Evolutionary conservation across 2,113 vertebrate genomes (phyloP).

Genomic region (Ornithorhynchus anatinus): DNA sequence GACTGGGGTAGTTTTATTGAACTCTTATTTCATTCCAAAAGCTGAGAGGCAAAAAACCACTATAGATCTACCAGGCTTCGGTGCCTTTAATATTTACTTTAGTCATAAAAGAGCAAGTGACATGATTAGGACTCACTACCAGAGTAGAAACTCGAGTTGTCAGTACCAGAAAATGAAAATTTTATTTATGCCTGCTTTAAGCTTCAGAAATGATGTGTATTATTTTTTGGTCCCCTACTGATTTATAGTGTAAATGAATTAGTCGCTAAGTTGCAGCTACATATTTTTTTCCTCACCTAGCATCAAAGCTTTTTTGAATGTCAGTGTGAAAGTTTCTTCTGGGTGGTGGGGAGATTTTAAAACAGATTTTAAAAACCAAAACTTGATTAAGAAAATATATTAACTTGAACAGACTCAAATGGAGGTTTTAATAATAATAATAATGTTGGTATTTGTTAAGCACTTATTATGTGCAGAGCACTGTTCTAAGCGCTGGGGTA

Average conservation of each 20-base stretch:
- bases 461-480: neutral
- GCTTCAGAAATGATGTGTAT: slow-evolving; percentile 53
- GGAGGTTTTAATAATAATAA: too few species aligned
- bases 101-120: slow-evolving; percentile 55
- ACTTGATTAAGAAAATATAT: slow-evolving; percentile 20
- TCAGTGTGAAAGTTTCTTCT: neutral
- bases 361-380: slow-evolving; percentile 8
- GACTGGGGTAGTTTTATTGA: slow-evolving; percentile 46
- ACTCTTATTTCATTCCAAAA: slow-evolving; percentile 59
- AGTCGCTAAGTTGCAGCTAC: slow-evolving; percentile 38
- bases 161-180: slow-evolving; percentile 67
- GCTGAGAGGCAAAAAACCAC: slow-evolving; percentile 2
- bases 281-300: slow-evolving; percentile 25
- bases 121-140: slow-evolving; percentile 37
- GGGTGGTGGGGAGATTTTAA: neutral
- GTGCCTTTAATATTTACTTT: slow-evolving; percentile 53
- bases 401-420: too few species aligned
- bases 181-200: slow-evolving; percentile 65
- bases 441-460: too few species aligned
- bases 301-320: slow-evolving; percentile 24
- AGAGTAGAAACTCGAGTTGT: slow-evolving; percentile 47
- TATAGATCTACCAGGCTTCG: slow-evolving; percentile 38
- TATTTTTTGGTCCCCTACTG: slow-evolving; percentile 52
- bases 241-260: slow-evolving; percentile 63
- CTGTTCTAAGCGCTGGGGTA: neutral